A percentile compares a stretch with the other conserved stretches of the same genome.
Evolutionary conservation across 2,888 invertebrate species (phyloP).

Genomic region (Pachymerium ferrugineum): DNA sequence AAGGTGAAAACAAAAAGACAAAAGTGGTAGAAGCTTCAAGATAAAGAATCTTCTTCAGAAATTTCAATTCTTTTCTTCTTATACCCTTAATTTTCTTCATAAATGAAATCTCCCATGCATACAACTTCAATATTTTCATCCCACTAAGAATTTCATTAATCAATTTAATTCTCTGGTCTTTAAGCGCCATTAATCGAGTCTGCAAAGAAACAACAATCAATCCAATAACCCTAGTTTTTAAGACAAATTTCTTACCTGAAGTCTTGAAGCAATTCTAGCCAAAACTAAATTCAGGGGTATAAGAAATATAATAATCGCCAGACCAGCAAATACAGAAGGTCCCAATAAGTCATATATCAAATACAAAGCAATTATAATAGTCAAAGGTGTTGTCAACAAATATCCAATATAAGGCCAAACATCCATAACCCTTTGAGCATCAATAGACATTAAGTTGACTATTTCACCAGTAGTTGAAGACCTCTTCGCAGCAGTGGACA

Average conservation of each 20-base stretch:
- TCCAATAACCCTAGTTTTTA: background rate
- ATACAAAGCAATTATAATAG: slow-evolving; percentile 37
- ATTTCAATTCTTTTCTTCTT: slow-evolving; percentile 46
- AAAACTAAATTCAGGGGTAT: slow-evolving; percentile 39
- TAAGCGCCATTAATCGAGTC: slow-evolving; percentile 67
- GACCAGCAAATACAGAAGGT: slow-evolving; percentile 50
- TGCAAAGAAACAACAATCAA: background rate
- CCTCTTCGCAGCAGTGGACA: slow-evolving; percentile 73
- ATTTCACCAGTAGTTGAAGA: slow-evolving; percentile 50
- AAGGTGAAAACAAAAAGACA: slow-evolving; percentile 45
- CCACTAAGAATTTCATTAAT: slow-evolving; percentile 77
- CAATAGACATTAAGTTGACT: slow-evolving; percentile 42
- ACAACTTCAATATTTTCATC: slow-evolving; percentile 46
- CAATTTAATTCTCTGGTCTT: slow-evolving; percentile 85
- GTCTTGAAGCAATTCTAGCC: background rate
- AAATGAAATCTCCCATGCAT: slow-evolving; percentile 51
- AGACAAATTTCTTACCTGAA: slow-evolving; percentile 3
- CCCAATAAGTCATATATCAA: slow-evolving; percentile 52
- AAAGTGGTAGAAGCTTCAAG: slow-evolving; percentile 44
- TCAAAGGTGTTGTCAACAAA: slow-evolving; percentile 4
- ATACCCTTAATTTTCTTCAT: slow-evolving; percentile 40
- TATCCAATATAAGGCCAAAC: background rate
- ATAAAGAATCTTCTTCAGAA: slow-evolving; percentile 43
- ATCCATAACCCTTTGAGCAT: slow-evolving; percentile 35
- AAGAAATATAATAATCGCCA: slow-evolving; percentile 50